A percentile compares a stretch with the other conserved stretches of the same genome.
phyloP scores from a whole-genome alignment of 2,113 vertebrate genomes.

The Hyla sarda region DNA sequence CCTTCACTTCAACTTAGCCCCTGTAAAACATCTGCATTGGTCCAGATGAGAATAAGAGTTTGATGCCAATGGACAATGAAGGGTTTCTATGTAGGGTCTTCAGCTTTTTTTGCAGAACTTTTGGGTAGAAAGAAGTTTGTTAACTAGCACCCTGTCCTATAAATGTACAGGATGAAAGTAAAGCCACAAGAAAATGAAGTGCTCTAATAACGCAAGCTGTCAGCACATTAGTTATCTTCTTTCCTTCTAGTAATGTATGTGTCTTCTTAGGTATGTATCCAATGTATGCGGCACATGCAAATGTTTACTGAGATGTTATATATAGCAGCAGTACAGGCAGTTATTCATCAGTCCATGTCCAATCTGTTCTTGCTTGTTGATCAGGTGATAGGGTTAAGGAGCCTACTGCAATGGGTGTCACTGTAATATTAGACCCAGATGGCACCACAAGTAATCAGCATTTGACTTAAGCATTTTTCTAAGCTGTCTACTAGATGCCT shows the following conservation, averaged over 20 bases:
- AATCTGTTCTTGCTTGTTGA: conserved; percentile 24
- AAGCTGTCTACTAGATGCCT: too few species aligned
- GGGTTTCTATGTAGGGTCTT: too few species aligned
- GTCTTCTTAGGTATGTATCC: not conserved
- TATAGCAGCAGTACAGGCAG: conserved; percentile 19
- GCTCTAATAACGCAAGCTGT: not conserved
- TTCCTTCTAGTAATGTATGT: not conserved
- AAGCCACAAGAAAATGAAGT: not conserved
- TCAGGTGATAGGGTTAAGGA: conserved; percentile 21
- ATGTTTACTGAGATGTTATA: conserved; percentile 8
- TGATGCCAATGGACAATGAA: too few species aligned
- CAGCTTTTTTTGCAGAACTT: too few species aligned
- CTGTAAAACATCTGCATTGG: too few species aligned
- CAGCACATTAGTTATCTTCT: not conserved
- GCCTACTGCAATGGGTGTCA: not conserved
- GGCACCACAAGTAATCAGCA: conserved; percentile 15
- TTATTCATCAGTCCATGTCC: not conserved
- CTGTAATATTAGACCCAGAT: conserved; percentile 43
- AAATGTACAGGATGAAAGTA: too few species aligned
- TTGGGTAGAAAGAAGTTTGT: too few species aligned
- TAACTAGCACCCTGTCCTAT: too few species aligned
- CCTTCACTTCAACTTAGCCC: too few species aligned
- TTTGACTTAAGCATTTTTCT: conserved; percentile 5
- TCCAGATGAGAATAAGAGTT: too few species aligned
- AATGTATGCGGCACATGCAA: conserved; percentile 4